Evolutionary conservation across 2,888 invertebrate genomes (phyloP).

Genomic region (Mythimna lalbum): DNA sequence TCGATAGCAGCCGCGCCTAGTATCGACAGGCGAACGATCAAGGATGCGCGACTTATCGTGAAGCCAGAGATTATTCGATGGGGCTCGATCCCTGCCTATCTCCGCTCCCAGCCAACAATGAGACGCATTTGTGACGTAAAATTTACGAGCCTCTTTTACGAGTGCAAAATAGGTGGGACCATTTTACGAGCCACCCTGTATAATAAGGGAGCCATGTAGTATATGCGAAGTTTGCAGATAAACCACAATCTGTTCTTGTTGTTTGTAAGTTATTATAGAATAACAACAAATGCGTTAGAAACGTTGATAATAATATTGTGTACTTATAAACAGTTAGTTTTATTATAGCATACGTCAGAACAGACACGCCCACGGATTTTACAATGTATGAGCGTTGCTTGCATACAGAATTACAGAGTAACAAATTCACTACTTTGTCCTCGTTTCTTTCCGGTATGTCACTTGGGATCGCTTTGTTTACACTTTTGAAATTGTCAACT

Average conservation of each 20-base stretch:
- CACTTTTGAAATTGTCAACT: background rate
- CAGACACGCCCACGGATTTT: conserved; percentile 27
- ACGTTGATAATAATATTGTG: background rate
- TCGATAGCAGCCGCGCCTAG: conserved; percentile 32
- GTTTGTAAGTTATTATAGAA: conserved; percentile 22
- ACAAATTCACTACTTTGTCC: conserved; percentile 33
- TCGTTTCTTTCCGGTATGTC: conserved; percentile 35
- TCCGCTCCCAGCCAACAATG: conserved; percentile 79
- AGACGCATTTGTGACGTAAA: conserved; percentile 84
- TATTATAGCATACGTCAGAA: conserved; percentile 12
- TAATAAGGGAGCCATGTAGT: conserved; percentile 77
- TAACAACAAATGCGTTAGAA: conserved; percentile 24
- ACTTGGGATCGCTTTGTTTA: conserved; percentile 20
- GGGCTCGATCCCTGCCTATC: conserved; percentile 72
- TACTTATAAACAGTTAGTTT: conserved; percentile 27
- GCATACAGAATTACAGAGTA: conserved; percentile 39
- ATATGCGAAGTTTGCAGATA: conserved; percentile 61
- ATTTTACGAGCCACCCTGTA: conserved; percentile 83
- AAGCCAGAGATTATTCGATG: conserved; percentile 72
- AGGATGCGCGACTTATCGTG: conserved; percentile 73
- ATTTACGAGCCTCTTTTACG: conserved; percentile 89
- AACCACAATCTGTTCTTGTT: conserved; percentile 27
- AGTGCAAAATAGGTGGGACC: conserved; percentile 87
- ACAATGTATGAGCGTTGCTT: conserved; percentile 3
- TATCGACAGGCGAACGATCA: conserved; percentile 51